These are phyloP conservation scores for Serilophus lunatus DNA, from an alignment of 2,113 vertebrate genomes.

Conservation along the genomic window DNA sequence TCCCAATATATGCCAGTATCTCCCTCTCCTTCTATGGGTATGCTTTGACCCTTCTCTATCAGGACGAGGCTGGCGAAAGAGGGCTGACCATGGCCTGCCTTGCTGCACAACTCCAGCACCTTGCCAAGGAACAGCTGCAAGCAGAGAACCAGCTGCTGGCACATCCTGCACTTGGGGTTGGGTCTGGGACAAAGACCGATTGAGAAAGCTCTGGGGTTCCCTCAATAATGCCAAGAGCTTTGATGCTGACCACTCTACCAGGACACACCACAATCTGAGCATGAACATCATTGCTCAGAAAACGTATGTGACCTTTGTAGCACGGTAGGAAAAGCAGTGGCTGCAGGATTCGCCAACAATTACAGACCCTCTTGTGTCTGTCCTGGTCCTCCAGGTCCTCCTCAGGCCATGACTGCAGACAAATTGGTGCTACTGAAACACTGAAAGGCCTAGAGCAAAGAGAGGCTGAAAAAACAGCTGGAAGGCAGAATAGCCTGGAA, in stretches of 20 bases:
- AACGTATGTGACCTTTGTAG: neutral
- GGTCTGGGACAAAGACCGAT: neutral
- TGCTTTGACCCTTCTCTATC: neutral
- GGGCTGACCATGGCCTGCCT: neutral
- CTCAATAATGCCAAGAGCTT: neutral
- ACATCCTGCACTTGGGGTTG: neutral
- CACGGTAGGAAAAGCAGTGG: neutral
- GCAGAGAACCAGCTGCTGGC: neutral
- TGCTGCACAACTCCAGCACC: neutral
- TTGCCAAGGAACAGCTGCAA: neutral
- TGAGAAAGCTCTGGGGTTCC: neutral
- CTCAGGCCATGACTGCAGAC: fast-evolving
- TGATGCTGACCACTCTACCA: neutral
- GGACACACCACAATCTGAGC: neutral
- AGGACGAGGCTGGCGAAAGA: neutral
- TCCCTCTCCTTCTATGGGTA: neutral
- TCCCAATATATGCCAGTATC: neutral
- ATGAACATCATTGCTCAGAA: fast-evolving
- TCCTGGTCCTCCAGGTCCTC: neutral
- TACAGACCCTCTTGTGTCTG: neutral
- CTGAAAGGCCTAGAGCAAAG: neutral
- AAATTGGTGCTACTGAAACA: neutral
- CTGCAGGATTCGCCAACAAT: neutral
- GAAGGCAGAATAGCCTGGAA: neutral
- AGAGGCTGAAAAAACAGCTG: neutral